Evolutionary conservation across 2,797 vertebrate species (phyloP).

Genomic region (Tragopan temminckii): DNA sequence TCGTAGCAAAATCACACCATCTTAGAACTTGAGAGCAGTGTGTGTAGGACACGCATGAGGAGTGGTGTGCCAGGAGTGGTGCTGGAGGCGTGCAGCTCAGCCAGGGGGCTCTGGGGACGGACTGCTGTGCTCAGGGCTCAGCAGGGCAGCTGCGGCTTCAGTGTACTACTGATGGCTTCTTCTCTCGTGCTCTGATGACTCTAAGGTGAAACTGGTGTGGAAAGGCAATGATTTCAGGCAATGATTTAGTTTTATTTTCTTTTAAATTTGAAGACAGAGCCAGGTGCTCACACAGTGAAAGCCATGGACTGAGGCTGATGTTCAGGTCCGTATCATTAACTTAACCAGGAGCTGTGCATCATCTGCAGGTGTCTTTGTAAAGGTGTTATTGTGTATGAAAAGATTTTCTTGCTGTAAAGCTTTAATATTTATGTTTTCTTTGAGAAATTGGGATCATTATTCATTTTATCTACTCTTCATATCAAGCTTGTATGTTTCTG

Average conservation of each 20-base stretch:
- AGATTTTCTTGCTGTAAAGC: neutral
- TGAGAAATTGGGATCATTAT: neutral
- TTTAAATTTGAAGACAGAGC: neutral
- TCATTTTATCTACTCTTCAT: neutral
- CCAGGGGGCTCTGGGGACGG: neutral
- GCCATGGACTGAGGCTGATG: neutral
- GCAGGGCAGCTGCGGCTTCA: neutral
- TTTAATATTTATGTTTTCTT: neutral
- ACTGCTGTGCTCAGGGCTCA: neutral
- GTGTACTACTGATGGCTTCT: neutral
- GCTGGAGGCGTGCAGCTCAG: neutral
- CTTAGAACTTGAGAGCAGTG: neutral
- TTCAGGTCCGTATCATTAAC: neutral
- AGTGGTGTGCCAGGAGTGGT: rapidly evolving
- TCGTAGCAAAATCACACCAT: rapidly evolving
- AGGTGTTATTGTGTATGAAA: neutral
- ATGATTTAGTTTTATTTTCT: neutral
- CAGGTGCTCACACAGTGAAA: neutral
- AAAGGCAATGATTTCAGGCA: neutral
- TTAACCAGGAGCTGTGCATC: neutral
- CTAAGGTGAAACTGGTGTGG: neutral
- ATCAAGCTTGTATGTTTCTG: neutral
- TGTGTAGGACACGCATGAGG: neutral
- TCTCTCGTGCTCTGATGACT: neutral
- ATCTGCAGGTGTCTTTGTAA: neutral